Conservation (phyloP, 2,888 invertebrate species). For the Agrotis clavis region DNA sequence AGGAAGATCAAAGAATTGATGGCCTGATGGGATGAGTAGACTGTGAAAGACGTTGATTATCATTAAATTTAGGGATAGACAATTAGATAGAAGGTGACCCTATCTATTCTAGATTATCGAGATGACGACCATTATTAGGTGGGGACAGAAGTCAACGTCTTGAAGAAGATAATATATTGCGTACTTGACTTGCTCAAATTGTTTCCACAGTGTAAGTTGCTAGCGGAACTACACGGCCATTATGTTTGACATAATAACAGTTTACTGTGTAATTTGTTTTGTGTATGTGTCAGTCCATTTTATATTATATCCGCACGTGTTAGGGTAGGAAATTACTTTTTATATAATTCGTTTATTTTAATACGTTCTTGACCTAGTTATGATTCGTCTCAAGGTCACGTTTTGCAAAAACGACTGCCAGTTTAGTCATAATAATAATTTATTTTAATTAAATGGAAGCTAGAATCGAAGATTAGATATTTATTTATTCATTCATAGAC, state of each 20-base stretch:
- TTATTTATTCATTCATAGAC: background rate
- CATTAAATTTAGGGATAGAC: too few relatives aligned
- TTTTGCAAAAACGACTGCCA: conserved; percentile 46
- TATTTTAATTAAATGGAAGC: conserved; percentile 6
- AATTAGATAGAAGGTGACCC: too few relatives aligned
- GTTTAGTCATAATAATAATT: conserved; percentile 12
- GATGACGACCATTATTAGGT: too few relatives aligned
- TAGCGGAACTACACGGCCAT: conserved; percentile 1
- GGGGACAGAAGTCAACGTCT: too few relatives aligned
- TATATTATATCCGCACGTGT: conserved; percentile 4
- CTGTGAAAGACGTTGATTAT: too few relatives aligned
- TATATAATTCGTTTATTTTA: conserved; percentile 29
- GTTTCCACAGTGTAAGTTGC: background rate
- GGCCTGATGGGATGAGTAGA: too few relatives aligned
- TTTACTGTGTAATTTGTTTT: conserved; percentile 8
- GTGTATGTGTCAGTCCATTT: background rate
- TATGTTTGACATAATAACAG: background rate
- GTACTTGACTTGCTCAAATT: background rate
- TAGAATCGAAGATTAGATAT: background rate
- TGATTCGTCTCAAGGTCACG: conserved; percentile 37
- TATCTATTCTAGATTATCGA: too few relatives aligned
- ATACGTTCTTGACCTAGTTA: conserved; percentile 59
- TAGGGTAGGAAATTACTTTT: conserved; percentile 25
- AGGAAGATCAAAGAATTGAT: too few relatives aligned
- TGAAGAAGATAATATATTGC: too few relatives aligned